Evolutionary conservation across 2,797 vertebrate genomes (phyloP).

Genomic region (Euthynnus affinis): DNA sequence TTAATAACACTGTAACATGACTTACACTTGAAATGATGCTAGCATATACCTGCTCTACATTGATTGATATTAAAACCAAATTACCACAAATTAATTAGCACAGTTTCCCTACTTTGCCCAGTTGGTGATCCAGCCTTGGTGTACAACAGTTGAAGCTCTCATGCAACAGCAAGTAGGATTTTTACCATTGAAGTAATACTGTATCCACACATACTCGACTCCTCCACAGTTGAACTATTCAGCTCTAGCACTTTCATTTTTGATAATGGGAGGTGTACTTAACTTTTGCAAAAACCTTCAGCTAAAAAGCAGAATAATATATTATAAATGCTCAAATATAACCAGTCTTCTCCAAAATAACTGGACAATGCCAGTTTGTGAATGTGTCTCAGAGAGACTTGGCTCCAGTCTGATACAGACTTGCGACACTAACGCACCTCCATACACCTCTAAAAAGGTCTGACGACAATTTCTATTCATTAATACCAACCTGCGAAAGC

Average conservation of each 20-base stretch:
- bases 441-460: background rate
- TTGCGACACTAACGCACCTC: background rate
- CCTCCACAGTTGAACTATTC: no score
- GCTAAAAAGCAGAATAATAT: background rate
- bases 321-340: background rate
- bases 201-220: background rate
- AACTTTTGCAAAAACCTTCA: background rate
- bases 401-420: background rate
- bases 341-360: background rate
- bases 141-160: background rate
- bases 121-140: no score
- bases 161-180: background rate
- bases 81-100: no score
- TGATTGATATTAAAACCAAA: no score
- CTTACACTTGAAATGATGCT: background rate
- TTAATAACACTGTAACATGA: background rate
- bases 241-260: no score
- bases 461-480: background rate
- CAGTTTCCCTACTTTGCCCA: no score
- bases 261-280: background rate
- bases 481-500: background rate
- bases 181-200: background rate
- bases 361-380: background rate
- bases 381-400: background rate
- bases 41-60: no score